These are phyloP conservation scores for Sarcoramphus papa DNA, from an alignment of 2,797 vertebrate species.

Conservation along the genomic window DNA sequence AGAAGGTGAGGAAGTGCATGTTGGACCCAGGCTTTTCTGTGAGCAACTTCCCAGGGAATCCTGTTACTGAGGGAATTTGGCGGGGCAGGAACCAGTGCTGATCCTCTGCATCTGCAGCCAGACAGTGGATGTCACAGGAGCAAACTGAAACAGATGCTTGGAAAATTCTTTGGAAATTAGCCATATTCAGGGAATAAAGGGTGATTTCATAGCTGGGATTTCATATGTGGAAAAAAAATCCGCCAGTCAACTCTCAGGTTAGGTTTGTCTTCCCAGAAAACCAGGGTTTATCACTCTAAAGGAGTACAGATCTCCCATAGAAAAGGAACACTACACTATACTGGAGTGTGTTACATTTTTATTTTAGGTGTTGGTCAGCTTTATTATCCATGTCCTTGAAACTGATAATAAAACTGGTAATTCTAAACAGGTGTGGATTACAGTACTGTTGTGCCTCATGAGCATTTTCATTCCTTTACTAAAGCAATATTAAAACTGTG, in stretches of 20 bases:
- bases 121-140: neutral
- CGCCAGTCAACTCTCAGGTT: neutral
- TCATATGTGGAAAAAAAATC: neutral
- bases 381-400: neutral
- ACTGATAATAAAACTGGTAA: neutral
- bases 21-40: neutral
- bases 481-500: neutral
- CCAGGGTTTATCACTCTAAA: neutral
- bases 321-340: neutral
- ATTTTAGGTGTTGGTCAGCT: neutral
- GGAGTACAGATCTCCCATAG: neutral
- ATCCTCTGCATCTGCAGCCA: neutral
- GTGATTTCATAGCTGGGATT: neutral
- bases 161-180: neutral
- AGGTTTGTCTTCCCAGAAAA: neutral
- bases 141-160: neutral
- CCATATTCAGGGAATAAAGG: neutral
- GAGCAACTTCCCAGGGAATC: neutral
- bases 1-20: neutral
- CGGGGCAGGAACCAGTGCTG: neutral
- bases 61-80: neutral
- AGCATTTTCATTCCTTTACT: neutral
- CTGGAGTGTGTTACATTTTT: neutral
- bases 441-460: neutral
- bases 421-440: neutral